Base-by-base conservation (phyloP, 2,888 invertebrate species). In the Cryptops parisi region DNA sequence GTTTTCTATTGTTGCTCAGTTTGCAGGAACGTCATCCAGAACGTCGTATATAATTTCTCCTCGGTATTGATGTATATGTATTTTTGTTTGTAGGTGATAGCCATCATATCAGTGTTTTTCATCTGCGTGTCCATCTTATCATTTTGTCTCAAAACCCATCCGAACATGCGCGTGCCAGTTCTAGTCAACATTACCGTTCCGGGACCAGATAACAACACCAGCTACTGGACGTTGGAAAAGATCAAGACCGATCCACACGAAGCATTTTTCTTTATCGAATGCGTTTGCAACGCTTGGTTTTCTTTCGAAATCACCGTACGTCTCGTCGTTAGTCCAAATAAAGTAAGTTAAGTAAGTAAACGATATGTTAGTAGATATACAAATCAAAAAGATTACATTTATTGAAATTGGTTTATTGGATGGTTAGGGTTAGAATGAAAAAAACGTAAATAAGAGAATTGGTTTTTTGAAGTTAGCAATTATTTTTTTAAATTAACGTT, bases 61-160 rank as follows among this genome's bases (percentile, higher is more conserved):
- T n/a, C n/a, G n/a, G 15, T 33, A 33, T 33, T 33, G 6, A 33
- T 33, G 9, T 9, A 33, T 9, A 33, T 33, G 33, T 9, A 33
- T 33, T 33, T 33, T 33, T 15, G 6, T 49, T 71, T 71, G 45
- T 79, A 91, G 89, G 79, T 87, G 68, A 83, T 94, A 68, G 89
- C 89, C 61, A 84, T 84, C 57, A 78, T 87, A 64, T 91, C 93
- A 12, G 88, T 96, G 57, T 89, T 93, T 76, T 94, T 96, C 79
- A 93, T 94, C 72, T 87, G 89, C 74, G 81, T 90, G 60, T 94
- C 93, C 64, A 93, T 96, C 62, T 78, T 93, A 63, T 88, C 88
- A 59, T 96, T 96, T 77, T 94, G 93, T 72, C 76, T 94, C 70
- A 96, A 96, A 76, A 93, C 93, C 1, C 90, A 91, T 68, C 90